These are phyloP conservation scores for Drosophila kokeensis DNA, from an alignment of 2,888 invertebrate genomes.

Conservation along the genomic window DNA sequence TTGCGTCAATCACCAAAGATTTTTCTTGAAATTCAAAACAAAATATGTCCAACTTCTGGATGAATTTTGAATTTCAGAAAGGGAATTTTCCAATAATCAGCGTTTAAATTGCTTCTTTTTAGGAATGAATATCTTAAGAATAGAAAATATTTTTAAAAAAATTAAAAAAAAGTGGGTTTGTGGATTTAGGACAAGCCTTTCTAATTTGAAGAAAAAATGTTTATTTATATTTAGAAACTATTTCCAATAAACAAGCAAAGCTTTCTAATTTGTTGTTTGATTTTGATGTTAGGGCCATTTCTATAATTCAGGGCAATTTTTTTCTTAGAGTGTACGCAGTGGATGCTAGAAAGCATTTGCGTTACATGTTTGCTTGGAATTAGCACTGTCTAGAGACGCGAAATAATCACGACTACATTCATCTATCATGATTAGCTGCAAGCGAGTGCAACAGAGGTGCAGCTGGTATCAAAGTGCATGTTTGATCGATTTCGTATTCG, in stretches of 20 bases:
- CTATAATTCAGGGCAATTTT: neutral
- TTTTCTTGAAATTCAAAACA: no score
- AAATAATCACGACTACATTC: neutral
- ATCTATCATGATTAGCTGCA: neutral
- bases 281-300: neutral
- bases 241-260: neutral
- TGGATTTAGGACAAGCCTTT: neutral
- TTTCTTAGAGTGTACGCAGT: neutral
- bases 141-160: neutral
- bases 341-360: neutral
- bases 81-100: neutral
- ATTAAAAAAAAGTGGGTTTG: neutral
- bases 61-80: neutral
- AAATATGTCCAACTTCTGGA: neutral
- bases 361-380: neutral
- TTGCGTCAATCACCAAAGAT: neutral
- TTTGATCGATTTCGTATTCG: constrained; percentile 34
- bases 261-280: neutral
- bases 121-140: no score
- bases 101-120: no score
- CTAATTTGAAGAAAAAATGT: neutral
- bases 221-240: neutral
- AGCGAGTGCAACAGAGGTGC: neutral
- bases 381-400: neutral
- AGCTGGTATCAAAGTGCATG: constrained; percentile 14